phyloP scores from a whole-genome alignment of 2,113 vertebrate species.

The Gadus chalcogrammus region DNA sequence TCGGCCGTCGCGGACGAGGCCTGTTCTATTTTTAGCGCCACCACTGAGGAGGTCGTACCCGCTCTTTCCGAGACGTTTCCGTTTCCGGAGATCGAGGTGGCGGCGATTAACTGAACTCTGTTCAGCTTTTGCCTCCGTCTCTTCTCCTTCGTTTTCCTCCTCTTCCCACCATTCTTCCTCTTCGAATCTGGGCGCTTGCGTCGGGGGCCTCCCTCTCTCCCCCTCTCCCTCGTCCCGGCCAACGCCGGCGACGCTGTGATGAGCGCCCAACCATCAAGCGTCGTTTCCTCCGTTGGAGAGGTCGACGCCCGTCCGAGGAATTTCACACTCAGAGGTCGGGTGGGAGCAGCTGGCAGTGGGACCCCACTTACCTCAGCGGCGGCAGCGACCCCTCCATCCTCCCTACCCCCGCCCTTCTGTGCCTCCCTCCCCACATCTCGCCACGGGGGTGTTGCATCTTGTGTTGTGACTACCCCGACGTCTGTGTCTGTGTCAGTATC shows the following conservation, averaged over 20 bases:
- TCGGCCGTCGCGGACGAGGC: conserved; percentile 22
- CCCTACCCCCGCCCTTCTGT: no score
- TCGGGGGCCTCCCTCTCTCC: neutral
- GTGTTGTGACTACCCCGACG: conserved; percentile 29
- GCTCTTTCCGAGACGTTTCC: neutral
- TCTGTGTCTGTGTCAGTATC: neutral
- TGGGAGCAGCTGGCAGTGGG: conserved; percentile 5
- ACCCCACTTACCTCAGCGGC: no score
- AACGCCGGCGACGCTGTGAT: conserved; percentile 16
- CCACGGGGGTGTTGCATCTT: conserved; percentile 23
- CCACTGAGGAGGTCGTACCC: conserved; percentile 11
- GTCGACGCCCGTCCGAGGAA: conserved; percentile 17
- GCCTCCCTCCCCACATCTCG: neutral
- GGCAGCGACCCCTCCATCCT: no score
- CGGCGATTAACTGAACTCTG: conserved; percentile 24
- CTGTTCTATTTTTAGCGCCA: conserved; percentile 44
- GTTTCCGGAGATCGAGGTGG: neutral
- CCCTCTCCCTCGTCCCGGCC: neutral
- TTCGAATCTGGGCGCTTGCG: conserved; percentile 38
- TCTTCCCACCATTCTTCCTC: conserved; percentile 68
- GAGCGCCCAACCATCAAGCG: conserved; percentile 14
- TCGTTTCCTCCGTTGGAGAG: conserved; percentile 5
- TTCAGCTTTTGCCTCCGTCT: conserved; percentile 56
- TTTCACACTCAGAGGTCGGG: conserved; percentile 31
- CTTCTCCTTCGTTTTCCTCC: conserved; percentile 62